phyloP scores from a whole-genome alignment of 2,113 vertebrate genomes.

The Catagonus wagneri region DNA sequence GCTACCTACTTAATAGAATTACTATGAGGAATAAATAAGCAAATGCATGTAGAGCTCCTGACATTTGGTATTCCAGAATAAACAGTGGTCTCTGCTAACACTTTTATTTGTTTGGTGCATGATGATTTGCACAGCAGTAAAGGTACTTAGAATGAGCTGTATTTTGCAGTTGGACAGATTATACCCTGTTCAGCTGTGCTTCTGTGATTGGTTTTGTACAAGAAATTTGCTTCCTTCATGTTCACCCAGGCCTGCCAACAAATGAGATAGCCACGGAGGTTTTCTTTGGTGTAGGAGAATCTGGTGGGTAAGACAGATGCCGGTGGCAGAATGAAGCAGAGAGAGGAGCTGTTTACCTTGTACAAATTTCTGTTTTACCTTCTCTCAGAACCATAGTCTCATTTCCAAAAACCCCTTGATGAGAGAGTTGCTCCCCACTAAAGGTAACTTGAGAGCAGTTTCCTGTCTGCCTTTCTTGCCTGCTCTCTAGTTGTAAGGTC shows the following conservation, averaged over 20 bases:
- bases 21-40: not conserved
- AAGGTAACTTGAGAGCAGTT: slow-evolving; percentile 72
- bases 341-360: not conserved
- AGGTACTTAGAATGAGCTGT: not conserved
- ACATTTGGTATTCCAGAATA: not conserved
- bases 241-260: not conserved
- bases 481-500: not conserved
- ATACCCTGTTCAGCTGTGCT: not conserved
- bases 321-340: not conserved
- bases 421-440: slow-evolving; percentile 58
- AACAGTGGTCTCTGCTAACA: not conserved
- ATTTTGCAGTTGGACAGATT: not conserved
- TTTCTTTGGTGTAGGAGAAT: slow-evolving; percentile 22
- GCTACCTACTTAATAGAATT: not conserved
- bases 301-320: not conserved
- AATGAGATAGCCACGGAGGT: not conserved
- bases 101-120: not conserved
- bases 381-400: slow-evolving; percentile 11
- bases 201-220: not conserved
- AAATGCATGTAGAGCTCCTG: not conserved
- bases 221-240: slow-evolving; percentile 38
- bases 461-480: slow-evolving; percentile 76
- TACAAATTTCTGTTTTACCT: not conserved
- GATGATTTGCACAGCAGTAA: not conserved
- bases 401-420: slow-evolving; percentile 49